Evolutionary conservation across 2,113 vertebrate genomes (phyloP).

Genomic region (Piaya cayana): DNA sequence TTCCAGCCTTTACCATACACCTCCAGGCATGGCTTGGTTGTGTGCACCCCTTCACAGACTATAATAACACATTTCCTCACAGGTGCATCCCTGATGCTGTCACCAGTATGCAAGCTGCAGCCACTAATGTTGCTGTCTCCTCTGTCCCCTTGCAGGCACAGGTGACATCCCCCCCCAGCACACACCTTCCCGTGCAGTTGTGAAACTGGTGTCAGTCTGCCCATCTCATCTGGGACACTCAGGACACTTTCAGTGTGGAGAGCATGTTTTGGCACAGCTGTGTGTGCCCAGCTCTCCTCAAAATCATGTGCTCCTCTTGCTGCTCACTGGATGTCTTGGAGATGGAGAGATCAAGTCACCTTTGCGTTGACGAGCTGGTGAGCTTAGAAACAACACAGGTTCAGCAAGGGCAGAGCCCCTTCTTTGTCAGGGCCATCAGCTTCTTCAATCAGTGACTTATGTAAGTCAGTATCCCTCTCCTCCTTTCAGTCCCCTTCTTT

Average conservation of each 20-base stretch:
- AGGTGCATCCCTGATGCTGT: neutral
- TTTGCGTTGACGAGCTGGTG: neutral
- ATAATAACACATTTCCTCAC: neutral
- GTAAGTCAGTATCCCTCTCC: neutral
- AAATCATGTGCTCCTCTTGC: accelerated
- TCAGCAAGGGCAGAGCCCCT: neutral
- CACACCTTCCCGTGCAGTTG: neutral
- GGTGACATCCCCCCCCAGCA: neutral
- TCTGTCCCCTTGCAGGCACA: neutral
- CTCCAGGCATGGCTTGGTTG: accelerated
- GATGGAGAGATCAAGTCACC: neutral
- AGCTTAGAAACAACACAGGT: neutral
- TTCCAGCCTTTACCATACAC: neutral
- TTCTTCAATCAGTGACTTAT: neutral
- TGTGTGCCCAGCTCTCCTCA: neutral
- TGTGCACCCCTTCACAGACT: neutral
- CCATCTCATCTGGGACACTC: accelerated
- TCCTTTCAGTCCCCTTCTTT: neutral
- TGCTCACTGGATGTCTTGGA: neutral
- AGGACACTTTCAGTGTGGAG: neutral
- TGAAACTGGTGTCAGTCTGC: neutral
- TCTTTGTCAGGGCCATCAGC: neutral
- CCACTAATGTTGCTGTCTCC: neutral
- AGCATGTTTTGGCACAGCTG: neutral
- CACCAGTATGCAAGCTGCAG: neutral